Evolutionary conservation across 2,888 invertebrate genomes (phyloP), one percentile per base, ranked within the genome.

Genomic region (Eupithecia abbreviata): DNA sequence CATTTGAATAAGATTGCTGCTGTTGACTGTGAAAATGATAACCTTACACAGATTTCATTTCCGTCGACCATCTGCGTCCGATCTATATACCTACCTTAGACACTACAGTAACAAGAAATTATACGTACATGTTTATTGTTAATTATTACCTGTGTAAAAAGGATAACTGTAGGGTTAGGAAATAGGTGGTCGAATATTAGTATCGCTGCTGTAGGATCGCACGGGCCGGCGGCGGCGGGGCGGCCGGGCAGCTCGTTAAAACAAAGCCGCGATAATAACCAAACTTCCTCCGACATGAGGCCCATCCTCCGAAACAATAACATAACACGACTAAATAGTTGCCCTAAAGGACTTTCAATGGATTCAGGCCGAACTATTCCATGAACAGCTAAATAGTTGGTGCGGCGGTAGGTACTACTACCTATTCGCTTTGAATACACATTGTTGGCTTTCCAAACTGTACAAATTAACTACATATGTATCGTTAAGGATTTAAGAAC

Each of bases 281-380:
- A 58, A 74, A 75, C 72, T 72, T 75, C 72, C 72, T 62, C 42
- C 65, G 75, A 74, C 76, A 77, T 78, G 5, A 78, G 77, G 77
- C 77, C 10, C 72, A 73, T 66, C 55, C 75, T 72, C 68, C 76
- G 65, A 80, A 80, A 82, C 81, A 80, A 79, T 80, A 80, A 78
- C 79, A 81, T 80, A 81, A 80, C 81, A 76, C 77, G 75, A 77
- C 68, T 73, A 80, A 80, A 77, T 77, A 79, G 77, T 79, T 81
- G 72, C 71, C 65, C 55, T 75, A 66, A 58, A 75, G 79, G 79
- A 73, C 68, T 55, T 68, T 58, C 73, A 79, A 79, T 79, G 75
- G 77, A 66, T 77, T 76, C 30, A 72, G 74, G 67, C 47, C 4
- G 30, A 47, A 69, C 47, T 69, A 69, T 69, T 69, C 47, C 30